Evolutionary conservation across 1,140 invertebrate species (phyloP), one percentile per base, ranked within the genome.

Genomic region (Steinernema khuongi): DNA sequence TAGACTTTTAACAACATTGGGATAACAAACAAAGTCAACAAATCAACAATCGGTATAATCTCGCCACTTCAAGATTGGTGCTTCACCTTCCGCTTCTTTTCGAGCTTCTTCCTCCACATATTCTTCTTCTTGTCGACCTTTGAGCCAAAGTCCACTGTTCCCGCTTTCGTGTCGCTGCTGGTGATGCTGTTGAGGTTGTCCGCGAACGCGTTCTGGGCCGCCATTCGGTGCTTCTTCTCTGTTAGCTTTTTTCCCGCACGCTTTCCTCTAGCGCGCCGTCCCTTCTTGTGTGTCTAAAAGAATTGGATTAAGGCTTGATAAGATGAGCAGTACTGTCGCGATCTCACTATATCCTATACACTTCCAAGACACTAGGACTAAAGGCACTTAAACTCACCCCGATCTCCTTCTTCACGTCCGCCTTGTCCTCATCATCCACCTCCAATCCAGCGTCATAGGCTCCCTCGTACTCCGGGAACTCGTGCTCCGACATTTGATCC

Each of bases 31-130:
- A n/a, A n/a, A n/a, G n/a, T n/a, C n/a, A n/a, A n/a, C n/a, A n/a
- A n/a, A n/a, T n/a, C n/a, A n/a, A n/a, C n/a, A n/a, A n/a, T n/a
- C n/a, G n/a, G n/a, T n/a, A n/a, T n/a, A n/a, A n/a, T n/a, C n/a
- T n/a, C n/a, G n/a, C n/a, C n/a, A n/a, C n/a, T n/a, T 60, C 50
- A 60, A 11, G 7, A 4, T 69, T 83, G 81, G 73, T 83, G 81
- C 44, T 83, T 83, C 50, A 78, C 68, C 68, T 83, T 83, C 44
- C 71, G 33, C 73, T 83, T 81, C 43, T 80, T 80, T 41, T 79
- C 73, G 31, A 80, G 60, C 50, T 80, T 79, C 74, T 79, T 77
- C 67, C 74, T 77, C 76, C 76, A 77, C 75, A 78, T 78, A 41
- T 78, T 78, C 4, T 33, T 67, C 68, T 77, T 74, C 7, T 74